A percentile compares a stretch with the other conserved stretches of the same genome.
Conservation (phyloP, 2,113 vertebrate genomes). For the Sander vitreus region DNA sequence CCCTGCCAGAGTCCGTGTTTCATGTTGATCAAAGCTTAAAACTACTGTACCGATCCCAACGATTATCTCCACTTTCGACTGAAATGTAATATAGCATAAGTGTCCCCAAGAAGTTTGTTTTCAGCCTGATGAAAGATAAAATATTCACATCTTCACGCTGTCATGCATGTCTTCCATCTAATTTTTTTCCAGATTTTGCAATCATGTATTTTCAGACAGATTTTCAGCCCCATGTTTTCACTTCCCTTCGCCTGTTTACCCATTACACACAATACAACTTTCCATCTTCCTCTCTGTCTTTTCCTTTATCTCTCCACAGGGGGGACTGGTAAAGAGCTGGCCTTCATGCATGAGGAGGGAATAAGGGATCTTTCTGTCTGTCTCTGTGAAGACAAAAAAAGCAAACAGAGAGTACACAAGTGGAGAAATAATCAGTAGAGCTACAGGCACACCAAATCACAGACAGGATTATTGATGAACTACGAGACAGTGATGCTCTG, state of each 20-base stretch:
- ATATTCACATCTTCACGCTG: neutral
- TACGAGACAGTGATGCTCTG: neutral
- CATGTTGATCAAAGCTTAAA: neutral
- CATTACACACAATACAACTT: constrained; percentile 28
- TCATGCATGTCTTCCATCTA: neutral
- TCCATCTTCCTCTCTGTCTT: neutral
- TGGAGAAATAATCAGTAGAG: constrained; percentile 33
- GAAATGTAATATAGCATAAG: neutral
- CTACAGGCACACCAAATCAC: neutral
- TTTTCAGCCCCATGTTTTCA: neutral
- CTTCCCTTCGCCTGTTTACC: constrained; percentile 8
- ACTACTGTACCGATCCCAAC: neutral
- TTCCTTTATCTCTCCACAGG: constrained; percentile 27
- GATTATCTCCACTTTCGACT: accelerated
- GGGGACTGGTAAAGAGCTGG: constrained; percentile 52
- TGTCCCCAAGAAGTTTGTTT: neutral
- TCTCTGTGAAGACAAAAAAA: constrained; percentile 49
- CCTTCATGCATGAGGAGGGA: constrained; percentile 70
- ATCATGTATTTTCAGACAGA: neutral
- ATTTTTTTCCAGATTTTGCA: neutral
- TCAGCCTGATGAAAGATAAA: constrained; percentile 1
- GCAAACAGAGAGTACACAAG: constrained; percentile 42
- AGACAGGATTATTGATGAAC: constrained; percentile 9
- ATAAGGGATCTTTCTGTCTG: constrained; percentile 57
- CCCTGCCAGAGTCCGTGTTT: neutral